These are phyloP conservation scores for Tilapia sparmanii DNA, from an alignment of 2,113 vertebrate genomes.

Conservation along the genomic window DNA sequence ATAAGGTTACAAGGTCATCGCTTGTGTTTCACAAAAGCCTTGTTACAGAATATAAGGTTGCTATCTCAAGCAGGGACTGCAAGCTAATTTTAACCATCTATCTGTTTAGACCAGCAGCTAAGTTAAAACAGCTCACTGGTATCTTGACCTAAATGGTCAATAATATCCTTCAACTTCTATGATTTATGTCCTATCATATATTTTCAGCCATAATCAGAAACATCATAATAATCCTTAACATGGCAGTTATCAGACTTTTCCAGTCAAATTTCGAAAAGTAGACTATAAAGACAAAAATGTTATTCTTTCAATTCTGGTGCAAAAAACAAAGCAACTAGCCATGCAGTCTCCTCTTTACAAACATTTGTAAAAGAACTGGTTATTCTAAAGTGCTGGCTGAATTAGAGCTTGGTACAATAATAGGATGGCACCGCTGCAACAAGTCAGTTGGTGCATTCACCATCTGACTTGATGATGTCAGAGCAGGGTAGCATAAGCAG, in stretches of 20 bases:
- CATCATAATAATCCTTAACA: background rate
- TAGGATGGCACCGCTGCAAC: rapidly evolving
- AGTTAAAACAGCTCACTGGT: background rate
- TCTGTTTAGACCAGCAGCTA: background rate
- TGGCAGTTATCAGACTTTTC: background rate
- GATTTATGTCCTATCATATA: background rate
- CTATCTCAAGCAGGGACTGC: background rate
- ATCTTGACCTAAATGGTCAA: background rate
- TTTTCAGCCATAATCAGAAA: background rate
- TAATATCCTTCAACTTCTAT: background rate
- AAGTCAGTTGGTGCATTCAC: background rate
- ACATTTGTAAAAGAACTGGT: background rate
- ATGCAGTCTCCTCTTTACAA: background rate
- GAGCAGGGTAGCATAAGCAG: background rate
- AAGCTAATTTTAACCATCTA: background rate
- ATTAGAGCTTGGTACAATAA: background rate
- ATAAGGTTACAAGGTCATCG: background rate
- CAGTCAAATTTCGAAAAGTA: rapidly evolving
- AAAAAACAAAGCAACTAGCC: background rate
- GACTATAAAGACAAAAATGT: background rate
- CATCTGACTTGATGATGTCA: background rate
- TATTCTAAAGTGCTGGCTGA: background rate
- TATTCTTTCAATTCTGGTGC: background rate
- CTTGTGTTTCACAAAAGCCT: background rate
- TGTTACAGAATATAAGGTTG: background rate